Conservation (phyloP, 2,888 invertebrate genomes). For the Xanthostigma xanthostigma region DNA sequence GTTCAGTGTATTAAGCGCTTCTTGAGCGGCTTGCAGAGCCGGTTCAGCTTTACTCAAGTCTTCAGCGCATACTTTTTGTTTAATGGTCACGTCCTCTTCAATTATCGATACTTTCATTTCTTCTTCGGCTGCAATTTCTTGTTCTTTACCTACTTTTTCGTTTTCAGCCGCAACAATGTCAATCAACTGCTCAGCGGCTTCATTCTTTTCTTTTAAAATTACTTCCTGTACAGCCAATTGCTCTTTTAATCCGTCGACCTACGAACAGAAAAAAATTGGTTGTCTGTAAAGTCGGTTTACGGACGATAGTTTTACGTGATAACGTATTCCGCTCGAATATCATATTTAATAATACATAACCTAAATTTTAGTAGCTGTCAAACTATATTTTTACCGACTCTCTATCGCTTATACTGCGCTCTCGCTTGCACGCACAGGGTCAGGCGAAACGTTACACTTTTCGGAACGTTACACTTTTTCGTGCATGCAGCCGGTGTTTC, state of each 20-base stretch:
- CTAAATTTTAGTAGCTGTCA: no score
- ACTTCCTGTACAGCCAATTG: slow-evolving; percentile 46
- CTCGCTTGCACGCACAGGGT: no score
- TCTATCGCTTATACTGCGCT: no score
- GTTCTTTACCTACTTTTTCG: slow-evolving; percentile 78
- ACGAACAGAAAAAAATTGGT: slow-evolving; percentile 2
- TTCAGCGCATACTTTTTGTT: slow-evolving; percentile 72
- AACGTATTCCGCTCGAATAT: no score
- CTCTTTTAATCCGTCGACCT: slow-evolving; percentile 68
- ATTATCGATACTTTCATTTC: slow-evolving; percentile 82
- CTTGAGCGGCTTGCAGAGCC: slow-evolving; percentile 75
- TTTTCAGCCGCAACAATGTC: slow-evolving; percentile 78
- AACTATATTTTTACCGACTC: no score
- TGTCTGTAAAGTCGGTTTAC: no score
- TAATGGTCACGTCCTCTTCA: slow-evolving; percentile 73
- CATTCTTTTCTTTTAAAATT: slow-evolving; percentile 74
- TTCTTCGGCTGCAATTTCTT: slow-evolving; percentile 67
- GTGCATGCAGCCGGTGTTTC: no score
- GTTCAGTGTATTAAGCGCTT: slow-evolving; percentile 81
- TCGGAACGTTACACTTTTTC: no score
- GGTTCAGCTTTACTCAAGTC: slow-evolving; percentile 88
- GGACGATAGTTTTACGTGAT: no score
- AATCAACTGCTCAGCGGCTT: slow-evolving; percentile 77
- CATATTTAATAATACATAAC: no score
- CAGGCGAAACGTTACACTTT: no score